A percentile compares a stretch with the other conserved stretches of the same genome.
Conservation (phyloP, 2,113 vertebrate genomes). For the Todiramphus chloris region DNA sequence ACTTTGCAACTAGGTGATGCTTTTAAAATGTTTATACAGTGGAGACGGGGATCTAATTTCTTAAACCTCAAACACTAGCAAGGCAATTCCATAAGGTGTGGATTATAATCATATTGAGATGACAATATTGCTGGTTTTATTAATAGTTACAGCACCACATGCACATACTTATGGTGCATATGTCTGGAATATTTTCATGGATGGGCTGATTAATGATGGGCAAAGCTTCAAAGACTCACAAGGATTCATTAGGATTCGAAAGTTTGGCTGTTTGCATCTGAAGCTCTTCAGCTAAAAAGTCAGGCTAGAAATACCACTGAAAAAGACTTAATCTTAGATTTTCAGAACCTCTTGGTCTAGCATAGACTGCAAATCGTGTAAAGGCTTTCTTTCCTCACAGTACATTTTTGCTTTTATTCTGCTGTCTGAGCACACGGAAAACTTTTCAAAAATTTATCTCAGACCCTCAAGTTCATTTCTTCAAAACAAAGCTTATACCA, state of each 20-base stretch:
- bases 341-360: background rate
- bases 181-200: background rate
- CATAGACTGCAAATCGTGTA: background rate
- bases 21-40: conserved; percentile 27
- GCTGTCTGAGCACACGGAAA: background rate
- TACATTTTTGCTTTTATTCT: background rate
- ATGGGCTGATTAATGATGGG: conserved; percentile 18
- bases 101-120: background rate
- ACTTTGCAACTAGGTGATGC: conserved; percentile 21
- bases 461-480: background rate
- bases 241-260: background rate
- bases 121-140: background rate
- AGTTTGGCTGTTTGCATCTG: background rate
- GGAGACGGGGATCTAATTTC: conserved; percentile 7
- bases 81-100: background rate
- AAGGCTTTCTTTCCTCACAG: background rate
- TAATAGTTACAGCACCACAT: conserved; percentile 5
- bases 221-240: background rate
- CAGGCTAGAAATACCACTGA: background rate
- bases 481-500: background rate
- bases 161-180: background rate
- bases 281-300: background rate
- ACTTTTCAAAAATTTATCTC: background rate
- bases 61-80: background rate
- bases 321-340: background rate